Conservation (phyloP, 1,140 invertebrate species). For the Theocolax elegans region DNA sequence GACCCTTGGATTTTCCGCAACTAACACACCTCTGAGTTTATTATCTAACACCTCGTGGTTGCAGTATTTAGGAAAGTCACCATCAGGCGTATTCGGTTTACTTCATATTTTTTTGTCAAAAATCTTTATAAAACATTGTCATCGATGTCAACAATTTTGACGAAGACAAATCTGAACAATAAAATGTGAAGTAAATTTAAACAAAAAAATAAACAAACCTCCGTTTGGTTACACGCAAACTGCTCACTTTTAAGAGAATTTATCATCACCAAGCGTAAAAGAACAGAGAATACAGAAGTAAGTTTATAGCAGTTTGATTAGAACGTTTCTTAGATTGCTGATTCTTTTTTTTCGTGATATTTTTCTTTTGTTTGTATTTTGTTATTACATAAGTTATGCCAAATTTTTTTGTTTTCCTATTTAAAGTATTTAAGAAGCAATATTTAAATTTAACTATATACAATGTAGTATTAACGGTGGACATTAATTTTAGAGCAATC, state of each 20-base stretch:
- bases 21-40: constrained; percentile 37
- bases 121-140: too few species aligned
- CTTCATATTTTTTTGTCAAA: constrained; percentile 23
- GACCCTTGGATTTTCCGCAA: constrained; percentile 24
- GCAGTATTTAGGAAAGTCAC: constrained; percentile 53
- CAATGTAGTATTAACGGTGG: too few species aligned
- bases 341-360: not conserved
- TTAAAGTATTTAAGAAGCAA: too few species aligned
- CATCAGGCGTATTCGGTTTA: constrained; percentile 13
- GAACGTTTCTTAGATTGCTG: not conserved
- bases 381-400: not conserved
- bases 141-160: not conserved
- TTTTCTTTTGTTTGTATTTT: not conserved
- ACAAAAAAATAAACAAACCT: constrained; percentile 6
- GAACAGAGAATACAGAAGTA: constrained; percentile 21
- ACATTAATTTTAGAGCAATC: too few species aligned
- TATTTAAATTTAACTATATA: too few species aligned
- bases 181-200: not conserved
- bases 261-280: not conserved
- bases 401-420: not conserved
- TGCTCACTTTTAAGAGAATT: constrained; percentile 10
- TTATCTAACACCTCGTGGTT: constrained; percentile 51
- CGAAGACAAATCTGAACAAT: not conserved
- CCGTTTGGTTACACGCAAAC: constrained; percentile 15
- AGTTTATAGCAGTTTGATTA: constrained; percentile 8